Evolutionary conservation across 2,888 invertebrate genomes (phyloP).

Genomic region (Ornithoptera alexandrae): DNA sequence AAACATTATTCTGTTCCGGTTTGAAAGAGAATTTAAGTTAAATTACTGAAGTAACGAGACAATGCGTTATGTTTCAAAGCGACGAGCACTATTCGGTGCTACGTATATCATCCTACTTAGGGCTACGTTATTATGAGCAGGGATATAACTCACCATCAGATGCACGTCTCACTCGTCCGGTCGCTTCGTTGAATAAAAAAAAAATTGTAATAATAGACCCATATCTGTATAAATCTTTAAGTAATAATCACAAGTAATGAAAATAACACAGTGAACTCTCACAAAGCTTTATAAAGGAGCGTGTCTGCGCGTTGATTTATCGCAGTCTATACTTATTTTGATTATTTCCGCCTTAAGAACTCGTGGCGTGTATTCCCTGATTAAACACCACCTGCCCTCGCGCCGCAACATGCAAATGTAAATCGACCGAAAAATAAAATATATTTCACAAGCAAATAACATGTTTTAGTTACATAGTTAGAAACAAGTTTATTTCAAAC

Average conservation of each 20-base stretch:
- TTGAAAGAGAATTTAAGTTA: too few relatives aligned
- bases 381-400: conserved; percentile 29
- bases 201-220: neutral
- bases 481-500: too few relatives aligned
- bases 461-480: too few relatives aligned
- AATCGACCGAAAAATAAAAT: conserved; percentile 25
- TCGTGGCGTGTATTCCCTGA: conserved; percentile 30
- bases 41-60: too few relatives aligned
- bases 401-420: conserved; percentile 20
- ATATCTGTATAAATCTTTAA: neutral
- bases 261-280: conserved; percentile 19
- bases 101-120: too few relatives aligned
- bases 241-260: conserved; percentile 17
- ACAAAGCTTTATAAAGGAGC: conserved; percentile 21
- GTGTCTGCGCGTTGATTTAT: conserved; percentile 27
- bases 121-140: too few relatives aligned
- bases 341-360: conserved; percentile 30
- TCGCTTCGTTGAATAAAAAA: too few relatives aligned
- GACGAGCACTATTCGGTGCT: too few relatives aligned
- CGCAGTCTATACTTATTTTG: conserved; percentile 30
- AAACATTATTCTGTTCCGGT: too few relatives aligned
- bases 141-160: too few relatives aligned
- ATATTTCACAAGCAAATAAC: neutral
- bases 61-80: too few relatives aligned
- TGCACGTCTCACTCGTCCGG: too few relatives aligned